These are phyloP conservation scores for Regulus satrapa DNA, from an alignment of 2,113 vertebrate species.

Conservation along the genomic window DNA sequence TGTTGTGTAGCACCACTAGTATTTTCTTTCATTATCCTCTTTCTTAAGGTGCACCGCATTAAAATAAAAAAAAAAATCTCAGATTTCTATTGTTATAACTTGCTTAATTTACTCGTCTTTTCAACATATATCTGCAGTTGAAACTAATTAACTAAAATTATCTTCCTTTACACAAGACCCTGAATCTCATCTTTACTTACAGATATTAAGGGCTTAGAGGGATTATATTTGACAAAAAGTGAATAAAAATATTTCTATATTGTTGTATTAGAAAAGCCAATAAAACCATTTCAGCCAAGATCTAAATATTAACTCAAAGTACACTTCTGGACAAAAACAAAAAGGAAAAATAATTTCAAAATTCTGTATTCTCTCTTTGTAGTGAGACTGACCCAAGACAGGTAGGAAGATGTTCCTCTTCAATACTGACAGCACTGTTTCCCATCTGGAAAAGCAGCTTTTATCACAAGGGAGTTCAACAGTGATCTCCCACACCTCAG, in stretches of 20 bases:
- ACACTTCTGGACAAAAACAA: background rate
- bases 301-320: background rate
- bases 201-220: background rate
- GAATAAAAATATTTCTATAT: background rate
- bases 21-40: background rate
- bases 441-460: background rate
- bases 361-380: background rate
- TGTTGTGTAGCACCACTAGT: background rate
- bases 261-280: background rate
- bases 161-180: background rate
- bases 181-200: background rate
- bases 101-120: background rate
- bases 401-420: background rate
- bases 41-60: background rate
- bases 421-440: background rate
- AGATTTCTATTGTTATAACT: background rate
- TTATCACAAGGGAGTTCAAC: background rate
- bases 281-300: background rate
- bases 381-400: background rate
- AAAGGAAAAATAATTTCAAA: background rate
- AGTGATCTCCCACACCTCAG: background rate
- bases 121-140: background rate
- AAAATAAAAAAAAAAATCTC: background rate
- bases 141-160: background rate
- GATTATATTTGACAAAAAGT: background rate